Base-by-base conservation (phyloP, 2,113 vertebrate species). In the Mellivora capensis region DNA sequence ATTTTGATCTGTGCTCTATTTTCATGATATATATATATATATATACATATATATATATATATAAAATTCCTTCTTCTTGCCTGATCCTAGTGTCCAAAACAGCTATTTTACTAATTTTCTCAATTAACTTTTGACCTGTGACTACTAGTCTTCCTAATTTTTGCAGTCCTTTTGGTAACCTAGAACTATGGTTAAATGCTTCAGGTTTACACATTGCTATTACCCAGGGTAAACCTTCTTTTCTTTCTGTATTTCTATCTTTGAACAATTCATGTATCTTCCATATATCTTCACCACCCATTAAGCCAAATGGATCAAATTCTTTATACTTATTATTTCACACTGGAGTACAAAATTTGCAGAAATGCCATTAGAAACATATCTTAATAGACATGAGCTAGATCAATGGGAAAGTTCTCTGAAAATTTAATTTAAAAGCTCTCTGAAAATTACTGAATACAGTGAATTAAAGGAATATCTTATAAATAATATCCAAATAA, bases 381-480 rank as follows among this genome's bases (percentile, higher is more conserved):
- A 52, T 13, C 13, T 57, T 84, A 93, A 57, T n/a, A 69, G 76
- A 71, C 1, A 49, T 1, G 3, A 96, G 67, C 7, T 13, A 6
- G 7, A 72, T 61, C 67, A 87, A 42, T 44, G 18, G 47, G n/a
- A 94, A 82, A 49, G 59, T 37, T 85, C 31, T 69, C 44, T 89
- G 31, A 62, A 95, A 95, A 83, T 76, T 85, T 62, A 62, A 85
- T 76, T 52, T 93, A 72, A 96, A 96, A 95, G 25, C 57, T 87
- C 42, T 71, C 44, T 89, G 31, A 62, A 95, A 95, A 83, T 71
- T 88, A 76, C 8, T 87, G 42, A 89, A 89, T 31, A 76, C 7
- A 49, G 3, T 57, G 23, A 91, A 57, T 83, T 29, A 79, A n/a
- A 88, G 61, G 59, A 92, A 27, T 69, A 71, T 39, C 42, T 90